These are phyloP conservation scores for Lymantria monacha DNA, from an alignment of 2,888 invertebrate genomes.

Conservation along the genomic window DNA sequence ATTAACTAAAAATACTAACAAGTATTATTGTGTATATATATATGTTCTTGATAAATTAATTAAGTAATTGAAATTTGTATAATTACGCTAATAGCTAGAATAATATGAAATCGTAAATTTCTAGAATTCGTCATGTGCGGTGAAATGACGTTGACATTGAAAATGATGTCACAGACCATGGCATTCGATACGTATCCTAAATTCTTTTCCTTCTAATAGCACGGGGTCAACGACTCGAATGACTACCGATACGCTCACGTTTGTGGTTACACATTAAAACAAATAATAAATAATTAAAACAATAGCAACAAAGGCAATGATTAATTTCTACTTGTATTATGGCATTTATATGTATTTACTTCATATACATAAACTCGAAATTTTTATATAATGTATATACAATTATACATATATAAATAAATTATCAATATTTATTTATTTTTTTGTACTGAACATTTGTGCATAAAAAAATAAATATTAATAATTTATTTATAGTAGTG, in stretches of 20 bases:
- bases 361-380: no score
- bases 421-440: no score
- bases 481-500: no score
- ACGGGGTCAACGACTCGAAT: conserved; percentile 38
- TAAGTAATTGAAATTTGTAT: background rate
- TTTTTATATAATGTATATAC: no score
- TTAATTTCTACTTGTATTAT: conserved; percentile 21
- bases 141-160: conserved; percentile 43
- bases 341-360: conserved; percentile 17
- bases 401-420: no score
- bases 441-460: no score
- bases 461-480: no score
- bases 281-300: conserved; percentile 34
- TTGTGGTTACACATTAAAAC: conserved; percentile 28
- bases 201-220: conserved; percentile 40
- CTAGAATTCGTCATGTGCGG: background rate
- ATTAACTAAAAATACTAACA: background rate
- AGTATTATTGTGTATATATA: background rate
- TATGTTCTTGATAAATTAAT: background rate
- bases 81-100: background rate
- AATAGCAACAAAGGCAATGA: conserved; percentile 33
- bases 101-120: background rate
- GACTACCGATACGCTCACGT: conserved; percentile 23
- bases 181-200: conserved; percentile 30
- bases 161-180: conserved; percentile 40